Conservation (phyloP, 2,888 invertebrate genomes). For the Suillia variegata region DNA sequence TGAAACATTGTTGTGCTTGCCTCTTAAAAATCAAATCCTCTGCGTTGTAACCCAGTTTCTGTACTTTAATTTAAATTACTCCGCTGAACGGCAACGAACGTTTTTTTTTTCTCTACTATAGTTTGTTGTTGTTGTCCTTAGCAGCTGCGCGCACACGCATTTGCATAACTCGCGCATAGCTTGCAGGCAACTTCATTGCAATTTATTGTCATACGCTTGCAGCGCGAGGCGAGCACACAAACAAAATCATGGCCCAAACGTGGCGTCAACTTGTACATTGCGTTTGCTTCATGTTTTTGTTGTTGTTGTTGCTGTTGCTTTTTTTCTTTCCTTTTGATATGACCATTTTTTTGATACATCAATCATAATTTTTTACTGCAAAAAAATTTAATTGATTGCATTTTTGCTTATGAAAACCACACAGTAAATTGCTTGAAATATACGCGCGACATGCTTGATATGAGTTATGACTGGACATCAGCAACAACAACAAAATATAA, state of each 20-base stretch:
- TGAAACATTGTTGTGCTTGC: no score
- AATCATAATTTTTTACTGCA: slow-evolving; percentile 22
- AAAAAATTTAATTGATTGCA: slow-evolving; percentile 23
- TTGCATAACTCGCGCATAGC: slow-evolving; percentile 30
- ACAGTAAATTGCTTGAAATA: neutral
- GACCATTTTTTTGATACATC: slow-evolving; percentile 18
- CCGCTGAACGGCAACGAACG: no score
- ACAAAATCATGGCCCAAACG: slow-evolving; percentile 27
- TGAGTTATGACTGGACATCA: no score
- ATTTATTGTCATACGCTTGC: slow-evolving; percentile 16
- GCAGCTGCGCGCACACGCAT: slow-evolving; percentile 4
- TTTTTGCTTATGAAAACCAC: slow-evolving; percentile 8
- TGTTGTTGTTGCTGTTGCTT: neutral
- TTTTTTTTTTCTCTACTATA: no score
- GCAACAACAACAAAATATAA: no score
- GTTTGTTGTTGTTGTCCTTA: neutral
- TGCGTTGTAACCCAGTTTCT: no score
- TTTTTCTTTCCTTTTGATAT: neutral
- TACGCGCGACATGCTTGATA: neutral
- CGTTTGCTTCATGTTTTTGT: neutral
- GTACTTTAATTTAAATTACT: no score
- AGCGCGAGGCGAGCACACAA: slow-evolving; percentile 22
- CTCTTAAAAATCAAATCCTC: no score
- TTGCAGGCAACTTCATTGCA: slow-evolving; percentile 19
- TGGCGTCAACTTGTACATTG: slow-evolving; percentile 4